Base-by-base conservation (phyloP, 1,140 invertebrate genomes). In the Anagrus nilaparvatae region DNA sequence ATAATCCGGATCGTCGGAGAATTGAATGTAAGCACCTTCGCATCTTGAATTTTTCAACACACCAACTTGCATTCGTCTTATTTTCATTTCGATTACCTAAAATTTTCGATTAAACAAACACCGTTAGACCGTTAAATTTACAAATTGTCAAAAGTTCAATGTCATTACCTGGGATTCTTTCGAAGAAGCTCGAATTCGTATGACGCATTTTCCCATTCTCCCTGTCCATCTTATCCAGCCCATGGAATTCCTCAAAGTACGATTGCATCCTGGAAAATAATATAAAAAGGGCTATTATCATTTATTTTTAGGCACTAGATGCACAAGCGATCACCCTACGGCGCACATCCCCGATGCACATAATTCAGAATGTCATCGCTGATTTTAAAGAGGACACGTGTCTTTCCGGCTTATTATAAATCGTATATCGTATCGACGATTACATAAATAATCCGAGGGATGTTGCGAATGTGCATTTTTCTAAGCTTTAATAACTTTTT, bases 151-250 rank as follows among this genome's bases (percentile, higher is more conserved):
- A n/a, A n/a, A n/a, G n/a, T n/a, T n/a, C n/a, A n/a, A n/a, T n/a
- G n/a, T 17, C 20, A 44, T 40, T 47, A 62, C 60, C 59, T 63
- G 59, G 12, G 59, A 55, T 48, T 63, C 60, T 33, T 51, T 58
- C 28, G 54, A 43, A 31, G 59, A 52, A 30, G 58, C 55, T 37
- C 51, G 52, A 45, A 63, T 61, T 20, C 56, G 48, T 29, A 63
- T 50, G 40, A 57, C 49, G 39, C 60, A 63, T 31, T 53, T 53
- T 30, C 60, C 60, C 60, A 63, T 63, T 27, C 60, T 51, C 35
- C 60, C 60, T n/a, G 60, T 63, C 60, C 60, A 63, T 31, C 58
- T 51, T 40, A 63, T 59, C 59, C 59, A 61, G 37, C 60, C 60
- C 17, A 63, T 54, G 2, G 60, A 63, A 50, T 55, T 59, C 25